Conservation (phyloP, 2,888 invertebrate genomes). For the Listrodromus nycthemerus region DNA sequence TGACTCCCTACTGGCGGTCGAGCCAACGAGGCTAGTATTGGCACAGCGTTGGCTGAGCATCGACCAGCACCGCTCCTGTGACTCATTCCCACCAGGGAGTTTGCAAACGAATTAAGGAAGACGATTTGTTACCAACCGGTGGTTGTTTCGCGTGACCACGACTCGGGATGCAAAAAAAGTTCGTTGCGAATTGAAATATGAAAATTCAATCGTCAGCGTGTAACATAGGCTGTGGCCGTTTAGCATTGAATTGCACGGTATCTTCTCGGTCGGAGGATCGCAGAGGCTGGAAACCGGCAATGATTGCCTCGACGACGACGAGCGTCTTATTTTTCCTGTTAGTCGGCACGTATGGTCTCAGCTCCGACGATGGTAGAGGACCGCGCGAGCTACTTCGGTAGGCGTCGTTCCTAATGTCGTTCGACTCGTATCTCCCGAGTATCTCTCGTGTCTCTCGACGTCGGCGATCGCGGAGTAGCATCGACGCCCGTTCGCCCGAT, state of each 20-base stretch:
- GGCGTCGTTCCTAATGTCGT: conserved; percentile 79
- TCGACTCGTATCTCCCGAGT: conserved; percentile 76
- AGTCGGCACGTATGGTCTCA: background rate
- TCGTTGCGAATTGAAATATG: conserved; percentile 46
- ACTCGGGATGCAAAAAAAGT: background rate
- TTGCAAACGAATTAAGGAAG: background rate
- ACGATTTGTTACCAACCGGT: background rate
- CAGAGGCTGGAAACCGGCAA: conserved; percentile 40
- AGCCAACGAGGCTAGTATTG: background rate
- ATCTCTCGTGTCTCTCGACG: conserved; percentile 71
- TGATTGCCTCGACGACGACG: conserved; percentile 39
- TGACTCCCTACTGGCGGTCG: background rate
- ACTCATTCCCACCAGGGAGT: too few species aligned
- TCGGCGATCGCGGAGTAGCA: conserved; percentile 13
- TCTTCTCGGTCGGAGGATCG: conserved; percentile 22
- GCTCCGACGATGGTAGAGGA: conserved; percentile 31
- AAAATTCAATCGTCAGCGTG: conserved; percentile 54
- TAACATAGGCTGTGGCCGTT: conserved; percentile 20
- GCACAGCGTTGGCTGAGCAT: background rate
- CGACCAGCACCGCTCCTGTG: background rate
- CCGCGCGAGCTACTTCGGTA: conserved; percentile 73
- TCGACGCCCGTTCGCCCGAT: conserved; percentile 1
- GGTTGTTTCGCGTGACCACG: background rate
- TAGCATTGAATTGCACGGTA: background rate
- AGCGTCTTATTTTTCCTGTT: conserved; percentile 40